These are phyloP conservation scores for Microtus montanus DNA, from an alignment of 2,113 vertebrate genomes.

Conservation along the genomic window DNA sequence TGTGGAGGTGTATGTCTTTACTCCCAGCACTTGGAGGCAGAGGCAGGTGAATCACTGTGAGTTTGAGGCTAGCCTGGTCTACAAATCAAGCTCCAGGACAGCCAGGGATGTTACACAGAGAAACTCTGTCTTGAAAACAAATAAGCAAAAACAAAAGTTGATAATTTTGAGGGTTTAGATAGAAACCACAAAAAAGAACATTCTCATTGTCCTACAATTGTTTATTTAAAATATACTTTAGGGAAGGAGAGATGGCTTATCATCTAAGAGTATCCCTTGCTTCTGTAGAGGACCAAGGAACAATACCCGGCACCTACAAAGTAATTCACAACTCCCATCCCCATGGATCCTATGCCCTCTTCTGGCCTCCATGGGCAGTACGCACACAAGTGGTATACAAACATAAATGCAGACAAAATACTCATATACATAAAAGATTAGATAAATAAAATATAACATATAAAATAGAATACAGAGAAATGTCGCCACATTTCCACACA, in stretches of 20 bases:
- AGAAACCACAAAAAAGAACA: slow-evolving; percentile 32
- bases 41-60: neutral
- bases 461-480: neutral
- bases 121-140: neutral
- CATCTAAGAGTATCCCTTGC: neutral
- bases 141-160: neutral
- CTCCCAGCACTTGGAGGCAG: neutral
- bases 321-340: neutral
- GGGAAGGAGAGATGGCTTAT: neutral
- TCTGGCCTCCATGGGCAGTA: neutral
- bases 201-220: neutral
- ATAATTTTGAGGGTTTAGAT: neutral
- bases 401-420: neutral
- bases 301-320: neutral
- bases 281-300: neutral
- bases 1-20: neutral
- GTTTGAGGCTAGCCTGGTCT: neutral
- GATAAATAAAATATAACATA: neutral
- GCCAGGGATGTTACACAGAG: neutral
- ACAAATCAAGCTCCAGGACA: neutral
- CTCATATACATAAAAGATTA: neutral
- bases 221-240: neutral
- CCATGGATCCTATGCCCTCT: neutral
- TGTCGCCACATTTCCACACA: neutral
- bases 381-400: neutral